Conservation (phyloP, 2,888 invertebrate species). For the Gonocerus acuteangulatus region DNA sequence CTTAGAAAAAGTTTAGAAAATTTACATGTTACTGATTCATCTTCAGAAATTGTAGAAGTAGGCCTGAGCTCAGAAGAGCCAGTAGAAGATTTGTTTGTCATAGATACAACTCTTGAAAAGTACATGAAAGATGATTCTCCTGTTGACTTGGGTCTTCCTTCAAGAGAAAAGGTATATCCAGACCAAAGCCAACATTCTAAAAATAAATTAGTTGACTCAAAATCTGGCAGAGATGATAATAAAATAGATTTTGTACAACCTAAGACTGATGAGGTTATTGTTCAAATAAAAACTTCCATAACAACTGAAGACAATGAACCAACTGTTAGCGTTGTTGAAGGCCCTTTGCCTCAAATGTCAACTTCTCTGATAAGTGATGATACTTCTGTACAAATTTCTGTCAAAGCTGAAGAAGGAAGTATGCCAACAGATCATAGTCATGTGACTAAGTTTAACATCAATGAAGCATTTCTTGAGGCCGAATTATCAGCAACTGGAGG, state of each 20-base stretch:
- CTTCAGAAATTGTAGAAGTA: not conserved
- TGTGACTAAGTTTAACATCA: not conserved
- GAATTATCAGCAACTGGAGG: not conserved
- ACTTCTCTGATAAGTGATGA: not conserved
- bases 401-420: constrained; percentile 30
- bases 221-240: no score
- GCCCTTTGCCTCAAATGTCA: not conserved
- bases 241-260: not conserved
- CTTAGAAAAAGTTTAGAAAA: not conserved
- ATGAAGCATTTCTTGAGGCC: not conserved
- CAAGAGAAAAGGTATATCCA: not conserved
- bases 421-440: constrained; percentile 28
- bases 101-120: not conserved
- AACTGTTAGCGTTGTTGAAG: constrained; percentile 2
- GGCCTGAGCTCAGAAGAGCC: not conserved
- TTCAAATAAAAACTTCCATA: constrained; percentile 3
- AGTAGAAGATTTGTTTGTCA: not conserved
- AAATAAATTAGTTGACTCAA: no score
- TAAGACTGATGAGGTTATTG: not conserved
- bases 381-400: constrained; percentile 20
- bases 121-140: not conserved
- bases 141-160: not conserved
- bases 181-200: no score
- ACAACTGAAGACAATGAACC: not conserved
- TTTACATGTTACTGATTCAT: not conserved